Base-by-base conservation (phyloP, 2,113 vertebrate genomes). In the Alouatta palliata region DNA sequence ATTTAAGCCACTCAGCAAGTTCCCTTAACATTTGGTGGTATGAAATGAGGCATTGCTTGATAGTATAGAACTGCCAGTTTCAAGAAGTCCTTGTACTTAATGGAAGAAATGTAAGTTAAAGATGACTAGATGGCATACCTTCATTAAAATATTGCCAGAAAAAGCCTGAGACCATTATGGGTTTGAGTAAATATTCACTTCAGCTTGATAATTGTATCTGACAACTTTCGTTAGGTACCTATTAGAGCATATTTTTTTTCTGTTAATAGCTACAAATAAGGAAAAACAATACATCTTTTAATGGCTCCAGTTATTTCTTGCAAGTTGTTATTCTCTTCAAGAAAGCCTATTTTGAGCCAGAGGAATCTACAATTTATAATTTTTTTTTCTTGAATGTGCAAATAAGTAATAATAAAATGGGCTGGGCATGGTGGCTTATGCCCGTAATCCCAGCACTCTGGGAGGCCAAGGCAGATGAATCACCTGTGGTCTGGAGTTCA, bases 211-310 rank as follows among this genome's bases (percentile, higher is more conserved):
- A n/a, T 93, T 73, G 43, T 37, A 32, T 52, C 27, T 70, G 86
- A 90, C 75, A 73, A 23, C 27, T 54, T 77, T 71, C 61, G 27
- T 43, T 47, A 84, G 73, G n/a, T 10, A 70, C 68, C 32, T 89
- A 19, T 23, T 49, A 49, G 30, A 64, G 30, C n/a, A 12, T 45
- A n/a, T n/a, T n/a, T n/a, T 71, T 75, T 93, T 93, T 52, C 45
- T 68, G 45, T 85, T 96, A 90, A 71, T 90, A 92, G 25, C 79
- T 91, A 32, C 61, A 92, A 88, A 87, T 45, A 90, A 96, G 47
- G 27, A 64, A 56, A 96, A 90, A 64, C 54, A 75, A 95, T 90
- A 47, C 45, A 32, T 23, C 7, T 61, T 66, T 73, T 90, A 84
- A 49, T 82, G 61, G 23, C 35, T 77, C 17, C 14, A 56, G 27